Evolutionary conservation across 2,888 invertebrate genomes (phyloP).

Genomic region (Cheilosia grossa): DNA sequence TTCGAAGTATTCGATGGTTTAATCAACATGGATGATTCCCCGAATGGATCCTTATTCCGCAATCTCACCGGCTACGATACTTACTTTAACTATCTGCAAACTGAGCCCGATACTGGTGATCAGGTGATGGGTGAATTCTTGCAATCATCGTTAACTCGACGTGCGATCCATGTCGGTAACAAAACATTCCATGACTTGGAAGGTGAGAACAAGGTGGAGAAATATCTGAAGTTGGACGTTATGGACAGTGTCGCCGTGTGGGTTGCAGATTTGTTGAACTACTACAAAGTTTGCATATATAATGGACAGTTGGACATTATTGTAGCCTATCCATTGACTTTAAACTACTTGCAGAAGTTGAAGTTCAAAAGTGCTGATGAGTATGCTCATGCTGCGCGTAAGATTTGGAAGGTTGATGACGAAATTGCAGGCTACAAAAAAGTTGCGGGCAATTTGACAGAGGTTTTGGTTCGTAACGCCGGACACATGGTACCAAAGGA

Average conservation of each 20-base stretch:
- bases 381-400: slow-evolving; percentile 87
- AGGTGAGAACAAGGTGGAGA: slow-evolving; percentile 86
- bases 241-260: slow-evolving; percentile 91
- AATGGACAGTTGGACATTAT: slow-evolving; percentile 96
- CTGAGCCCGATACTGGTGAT: slow-evolving; percentile 87
- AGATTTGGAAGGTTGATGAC: slow-evolving; percentile 88
- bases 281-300: slow-evolving; percentile 88
- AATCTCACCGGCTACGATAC: slow-evolving; percentile 81
- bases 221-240: slow-evolving; percentile 89
- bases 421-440: slow-evolving; percentile 91
- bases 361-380: slow-evolving; percentile 87
- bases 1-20: slow-evolving; percentile 89
- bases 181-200: slow-evolving; percentile 86
- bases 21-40: slow-evolving; percentile 85
- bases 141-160: slow-evolving; percentile 85
- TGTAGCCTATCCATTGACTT: slow-evolving; percentile 93
- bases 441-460: slow-evolving; percentile 88
- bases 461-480: slow-evolving; percentile 90
- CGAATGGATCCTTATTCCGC: slow-evolving; percentile 88
- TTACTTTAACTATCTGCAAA: slow-evolving; percentile 84
- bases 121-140: slow-evolving; percentile 81
- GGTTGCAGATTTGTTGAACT: slow-evolving; percentile 87
- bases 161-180: slow-evolving; percentile 93
- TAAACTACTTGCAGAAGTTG: slow-evolving; percentile 89
- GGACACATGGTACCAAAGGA: slow-evolving; percentile 93